These are phyloP conservation scores for Aleiodes sp. DNA, from an alignment of 1,140 invertebrate genomes.

Conservation along the genomic window DNA sequence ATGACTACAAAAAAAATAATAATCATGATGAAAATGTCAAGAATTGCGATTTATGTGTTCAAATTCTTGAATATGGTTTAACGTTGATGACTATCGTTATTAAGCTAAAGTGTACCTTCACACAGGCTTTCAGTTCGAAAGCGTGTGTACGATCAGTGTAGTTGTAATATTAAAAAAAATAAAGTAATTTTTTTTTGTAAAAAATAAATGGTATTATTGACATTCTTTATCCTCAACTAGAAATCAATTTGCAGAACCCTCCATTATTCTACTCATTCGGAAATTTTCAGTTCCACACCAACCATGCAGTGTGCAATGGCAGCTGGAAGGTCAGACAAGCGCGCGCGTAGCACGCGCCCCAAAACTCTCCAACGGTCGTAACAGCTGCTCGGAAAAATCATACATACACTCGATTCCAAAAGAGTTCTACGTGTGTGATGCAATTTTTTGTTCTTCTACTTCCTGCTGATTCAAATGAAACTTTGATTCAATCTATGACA, in stretches of 20 bases:
- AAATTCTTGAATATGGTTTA: conserved; percentile 25
- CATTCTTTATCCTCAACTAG: too few relatives aligned
- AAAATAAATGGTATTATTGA: too few relatives aligned
- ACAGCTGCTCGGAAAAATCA: conserved; percentile 60
- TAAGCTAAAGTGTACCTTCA: conserved; percentile 33
- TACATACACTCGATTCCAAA: conserved; percentile 37
- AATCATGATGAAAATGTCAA: conserved; percentile 8
- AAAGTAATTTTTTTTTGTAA: conserved; percentile 25
- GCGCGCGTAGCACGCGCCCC: conserved; percentile 52
- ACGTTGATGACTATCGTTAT: conserved; percentile 27
- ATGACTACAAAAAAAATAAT: conserved; percentile 12
- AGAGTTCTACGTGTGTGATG: conserved; percentile 43
- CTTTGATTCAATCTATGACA: neutral
- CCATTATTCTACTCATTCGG: neutral
- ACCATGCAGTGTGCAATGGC: neutral
- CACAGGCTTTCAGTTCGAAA: conserved; percentile 15
- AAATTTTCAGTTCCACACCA: neutral
- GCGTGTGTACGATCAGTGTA: conserved; percentile 22
- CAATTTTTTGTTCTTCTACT: neutral
- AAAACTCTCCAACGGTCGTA: conserved; percentile 57
- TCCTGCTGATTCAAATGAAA: neutral
- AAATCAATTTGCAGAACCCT: neutral
- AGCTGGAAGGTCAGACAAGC: conserved; percentile 28
- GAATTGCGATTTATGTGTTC: conserved; percentile 15
- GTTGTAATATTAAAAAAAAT: conserved; percentile 28